Base-by-base conservation (phyloP, 2,888 invertebrate species). In the Exephanes ischioxanthus region DNA sequence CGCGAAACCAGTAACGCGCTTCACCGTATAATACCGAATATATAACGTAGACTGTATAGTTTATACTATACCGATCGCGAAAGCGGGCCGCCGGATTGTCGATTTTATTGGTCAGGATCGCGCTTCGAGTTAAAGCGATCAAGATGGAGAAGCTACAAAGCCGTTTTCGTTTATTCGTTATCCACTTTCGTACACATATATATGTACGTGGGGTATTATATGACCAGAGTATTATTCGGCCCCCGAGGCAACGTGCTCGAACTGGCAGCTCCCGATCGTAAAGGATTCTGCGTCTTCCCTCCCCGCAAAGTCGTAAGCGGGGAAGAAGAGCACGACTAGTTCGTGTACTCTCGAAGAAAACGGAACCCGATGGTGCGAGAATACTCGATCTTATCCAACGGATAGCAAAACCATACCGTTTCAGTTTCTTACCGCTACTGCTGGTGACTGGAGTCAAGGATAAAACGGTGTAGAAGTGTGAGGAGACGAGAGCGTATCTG, bases 121-220 rank as follows among this genome's bases (percentile, higher is more conserved):
- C 92, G 90, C 89, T 89, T 86, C 87, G 87, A 91, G 91, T 90
- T 91, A 91, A 93, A 93, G 90, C 93, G 93, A 93, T 93, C 93
- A 92, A 92, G 91, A 93, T 93, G 92, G 91, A 91, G 90, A 92
- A 91, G 91, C 90, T 92, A 92, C 92, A 92, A 92, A 92, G 92
- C 89, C 90, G 90, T 91, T 89, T 88, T 89, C 91, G 89, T 90
- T 91, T 91, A 90, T 90, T 92, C 91, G 89, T 90, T 91, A 91
- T 90, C 89, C 80, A 84, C 63, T 87, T 86, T 66, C 63, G 66
- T 71, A 55, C 63, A n/a, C 48, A 19, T 53, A 66, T 26, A 63
- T 30, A 11, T 30, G 45, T 72, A 51, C n/a, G 48, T 53, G 33
- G 26, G 53, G 70, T 67, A 51, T 82, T 48, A 48, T 84, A 66